Evolutionary conservation across 2,113 vertebrate genomes (phyloP).

Genomic region (Pelvicachromis taeniatus): DNA sequence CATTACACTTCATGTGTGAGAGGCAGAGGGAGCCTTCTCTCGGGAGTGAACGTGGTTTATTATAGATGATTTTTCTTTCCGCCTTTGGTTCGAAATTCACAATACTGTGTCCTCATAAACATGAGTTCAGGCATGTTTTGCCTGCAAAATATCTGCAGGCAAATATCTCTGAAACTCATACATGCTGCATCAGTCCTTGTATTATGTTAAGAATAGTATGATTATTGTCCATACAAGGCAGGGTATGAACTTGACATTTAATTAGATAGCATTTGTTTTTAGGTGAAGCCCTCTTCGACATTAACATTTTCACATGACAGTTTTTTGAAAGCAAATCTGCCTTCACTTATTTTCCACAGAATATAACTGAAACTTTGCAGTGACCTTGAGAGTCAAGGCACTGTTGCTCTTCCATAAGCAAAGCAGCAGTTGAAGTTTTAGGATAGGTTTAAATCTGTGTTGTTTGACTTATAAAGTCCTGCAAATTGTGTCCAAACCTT

Average conservation of each 20-base stretch:
- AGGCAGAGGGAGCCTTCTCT: not conserved
- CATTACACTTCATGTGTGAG: conserved; percentile 2
- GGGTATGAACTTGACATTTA: not conserved
- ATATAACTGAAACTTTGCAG: not conserved
- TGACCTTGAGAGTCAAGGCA: not conserved
- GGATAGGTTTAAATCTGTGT: not conserved
- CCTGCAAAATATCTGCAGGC: not conserved
- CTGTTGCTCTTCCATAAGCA: not conserved
- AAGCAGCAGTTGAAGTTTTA: not conserved
- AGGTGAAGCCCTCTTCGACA: not conserved
- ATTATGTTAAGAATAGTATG: not conserved
- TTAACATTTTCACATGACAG: not conserved
- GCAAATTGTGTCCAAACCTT: not conserved
- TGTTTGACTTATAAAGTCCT: not conserved
- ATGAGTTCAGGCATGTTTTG: not conserved
- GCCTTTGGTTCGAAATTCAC: not conserved
- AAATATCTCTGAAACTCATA: not conserved
- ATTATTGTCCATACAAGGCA: not conserved
- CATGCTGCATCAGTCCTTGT: not conserved
- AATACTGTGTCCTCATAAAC: not conserved
- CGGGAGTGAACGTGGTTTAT: conserved; percentile 1
- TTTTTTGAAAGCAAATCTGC: not conserved
- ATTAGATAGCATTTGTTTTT: not conserved
- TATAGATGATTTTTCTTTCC: not conserved
- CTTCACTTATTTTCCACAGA: not conserved